phyloP scores from a whole-genome alignment of 2,888 invertebrate species.

The Agriopis leucophaearia region DNA sequence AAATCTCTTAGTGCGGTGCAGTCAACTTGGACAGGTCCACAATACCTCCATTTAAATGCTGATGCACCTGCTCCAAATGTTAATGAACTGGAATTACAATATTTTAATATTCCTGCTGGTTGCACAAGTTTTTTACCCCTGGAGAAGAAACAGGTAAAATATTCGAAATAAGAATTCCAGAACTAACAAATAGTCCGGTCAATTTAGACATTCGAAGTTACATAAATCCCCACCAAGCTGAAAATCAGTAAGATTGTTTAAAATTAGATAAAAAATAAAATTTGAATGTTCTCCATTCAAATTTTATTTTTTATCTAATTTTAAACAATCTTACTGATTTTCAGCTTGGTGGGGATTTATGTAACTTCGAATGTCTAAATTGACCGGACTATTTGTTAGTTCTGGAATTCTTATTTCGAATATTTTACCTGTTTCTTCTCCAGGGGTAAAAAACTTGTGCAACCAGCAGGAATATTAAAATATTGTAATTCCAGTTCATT shows the following conservation, averaged over 20 bases:
- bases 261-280: no score
- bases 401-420: background rate
- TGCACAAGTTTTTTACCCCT: conserved; percentile 25
- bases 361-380: no score
- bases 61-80: conserved; percentile 54
- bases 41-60: conserved; percentile 53
- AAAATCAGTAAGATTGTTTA: no score
- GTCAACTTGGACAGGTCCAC: conserved; percentile 46
- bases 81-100: conserved; percentile 53
- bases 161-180: background rate
- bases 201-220: no score
- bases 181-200: no score
- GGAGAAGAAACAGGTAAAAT: background rate
- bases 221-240: no score
- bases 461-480: conserved; percentile 44
- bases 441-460: conserved; percentile 21
- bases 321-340: no score
- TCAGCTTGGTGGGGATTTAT: no score
- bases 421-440: conserved; percentile 1
- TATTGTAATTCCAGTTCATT: conserved; percentile 52
- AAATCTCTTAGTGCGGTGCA: conserved; percentile 39
- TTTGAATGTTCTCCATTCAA: no score
- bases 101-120: conserved; percentile 45
- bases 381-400: no score
- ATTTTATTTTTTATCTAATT: no score